A percentile compares a stretch with the other conserved stretches of the same genome.
Conservation (phyloP, 1,140 invertebrate species). For the Zophobas morio region DNA sequence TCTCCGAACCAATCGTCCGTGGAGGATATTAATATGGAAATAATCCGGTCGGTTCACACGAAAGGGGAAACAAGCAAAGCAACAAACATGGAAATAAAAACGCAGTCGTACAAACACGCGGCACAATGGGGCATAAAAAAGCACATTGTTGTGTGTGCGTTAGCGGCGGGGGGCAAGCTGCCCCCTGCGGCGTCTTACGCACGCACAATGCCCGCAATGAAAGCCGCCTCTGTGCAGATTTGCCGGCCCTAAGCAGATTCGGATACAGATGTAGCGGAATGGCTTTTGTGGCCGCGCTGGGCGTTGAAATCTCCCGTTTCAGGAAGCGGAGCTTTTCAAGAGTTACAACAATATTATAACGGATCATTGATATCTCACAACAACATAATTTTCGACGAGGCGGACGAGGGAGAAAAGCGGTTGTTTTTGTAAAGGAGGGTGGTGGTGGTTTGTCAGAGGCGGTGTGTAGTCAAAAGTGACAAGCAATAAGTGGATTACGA, state of each 20-base stretch:
- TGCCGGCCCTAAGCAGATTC: conserved; percentile 52
- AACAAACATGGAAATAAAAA: conserved; percentile 49
- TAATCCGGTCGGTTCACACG: conserved; percentile 9
- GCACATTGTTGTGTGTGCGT: conserved; percentile 48
- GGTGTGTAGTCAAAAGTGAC: no score
- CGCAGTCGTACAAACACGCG: conserved; percentile 52
- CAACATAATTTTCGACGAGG: no score
- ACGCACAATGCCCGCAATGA: conserved; percentile 19
- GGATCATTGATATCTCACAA: no score
- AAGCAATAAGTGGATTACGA: no score
- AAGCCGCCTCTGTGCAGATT: conserved; percentile 34
- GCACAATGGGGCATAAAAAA: conserved; percentile 52
- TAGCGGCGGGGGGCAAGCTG: conserved; percentile 39
- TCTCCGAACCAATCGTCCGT: conserved; percentile 13
- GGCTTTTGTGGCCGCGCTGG: conserved; percentile 16
- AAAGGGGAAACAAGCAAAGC: conserved; percentile 37
- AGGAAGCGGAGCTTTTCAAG: conserved; percentile 1
- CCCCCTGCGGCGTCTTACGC: conserved; percentile 45
- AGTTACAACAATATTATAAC: no score
- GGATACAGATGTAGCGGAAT: conserved; percentile 45
- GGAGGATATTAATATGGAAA: not conserved
- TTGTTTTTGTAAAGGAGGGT: no score
- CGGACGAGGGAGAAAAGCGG: no score
- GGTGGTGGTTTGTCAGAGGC: no score
- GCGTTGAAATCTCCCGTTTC: conserved; percentile 34